Evolutionary conservation across 2,113 vertebrate species (phyloP).

Genomic region (Rallus limicola): DNA sequence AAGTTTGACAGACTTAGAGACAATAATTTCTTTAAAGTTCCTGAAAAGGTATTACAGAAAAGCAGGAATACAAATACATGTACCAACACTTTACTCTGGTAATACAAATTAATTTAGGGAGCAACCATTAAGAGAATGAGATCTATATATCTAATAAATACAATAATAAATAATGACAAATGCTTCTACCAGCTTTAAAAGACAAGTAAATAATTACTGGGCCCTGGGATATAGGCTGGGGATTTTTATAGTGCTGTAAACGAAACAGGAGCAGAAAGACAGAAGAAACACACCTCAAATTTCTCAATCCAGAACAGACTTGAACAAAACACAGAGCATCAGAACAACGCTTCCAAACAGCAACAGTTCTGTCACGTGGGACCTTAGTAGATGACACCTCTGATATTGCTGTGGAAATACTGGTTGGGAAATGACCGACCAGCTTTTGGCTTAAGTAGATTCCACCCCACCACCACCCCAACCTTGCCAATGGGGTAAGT

Average conservation of each 20-base stretch:
- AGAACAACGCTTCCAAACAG: not conserved
- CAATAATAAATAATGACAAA: not conserved
- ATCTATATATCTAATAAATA: not conserved
- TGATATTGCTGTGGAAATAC: not conserved
- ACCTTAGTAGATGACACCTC: not conserved
- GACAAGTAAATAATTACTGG: not conserved
- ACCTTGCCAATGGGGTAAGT: not conserved
- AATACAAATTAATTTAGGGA: not conserved
- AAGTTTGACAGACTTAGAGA: not conserved
- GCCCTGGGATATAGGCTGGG: not conserved
- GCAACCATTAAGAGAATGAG: not conserved
- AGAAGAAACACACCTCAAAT: not conserved
- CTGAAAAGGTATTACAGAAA: not conserved
- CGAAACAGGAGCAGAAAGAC: not conserved
- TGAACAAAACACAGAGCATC: not conserved
- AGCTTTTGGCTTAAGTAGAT: not conserved
- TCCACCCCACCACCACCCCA: not conserved
- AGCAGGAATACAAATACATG: not conserved
- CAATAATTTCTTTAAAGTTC: not conserved
- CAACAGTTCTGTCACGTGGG: not conserved
- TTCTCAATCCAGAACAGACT: not conserved
- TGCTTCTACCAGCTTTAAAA: not conserved
- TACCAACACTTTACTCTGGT: not conserved
- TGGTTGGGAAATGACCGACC: not conserved
- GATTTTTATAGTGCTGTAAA: not conserved